Conservation (phyloP, 2,797 vertebrate species). For the Acropternis orthonyx region DNA sequence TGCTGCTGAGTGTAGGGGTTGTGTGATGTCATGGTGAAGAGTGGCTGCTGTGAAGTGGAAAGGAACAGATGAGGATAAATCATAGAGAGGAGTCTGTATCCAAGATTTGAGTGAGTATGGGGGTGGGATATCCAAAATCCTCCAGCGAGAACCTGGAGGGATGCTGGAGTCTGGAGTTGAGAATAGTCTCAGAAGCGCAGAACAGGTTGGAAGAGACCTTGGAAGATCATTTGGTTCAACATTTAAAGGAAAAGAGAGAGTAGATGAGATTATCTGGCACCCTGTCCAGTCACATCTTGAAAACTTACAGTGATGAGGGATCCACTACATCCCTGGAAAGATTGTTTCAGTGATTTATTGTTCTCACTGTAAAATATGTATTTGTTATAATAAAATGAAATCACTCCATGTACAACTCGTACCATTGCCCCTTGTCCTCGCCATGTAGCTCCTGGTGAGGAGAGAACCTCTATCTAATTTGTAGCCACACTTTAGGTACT, state of each 20-base stretch:
- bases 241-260: background rate
- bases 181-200: background rate
- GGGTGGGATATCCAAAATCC: background rate
- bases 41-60: background rate
- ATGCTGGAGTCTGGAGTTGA: background rate
- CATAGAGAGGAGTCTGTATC: background rate
- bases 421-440: background rate
- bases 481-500: background rate
- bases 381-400: background rate
- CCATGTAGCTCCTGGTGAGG: background rate
- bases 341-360: background rate
- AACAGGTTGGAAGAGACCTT: background rate
- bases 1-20: background rate
- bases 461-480: background rate
- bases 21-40: background rate
- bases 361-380: background rate
- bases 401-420: background rate
- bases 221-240: background rate
- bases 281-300: background rate
- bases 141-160: background rate
- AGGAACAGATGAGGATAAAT: background rate
- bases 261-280: background rate
- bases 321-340: background rate
- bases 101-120: background rate
- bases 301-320: accelerated